Evolutionary conservation across 2,113 vertebrate species (phyloP), one percentile per base, ranked within the genome.

Genomic region (Cepphus grylle): DNA sequence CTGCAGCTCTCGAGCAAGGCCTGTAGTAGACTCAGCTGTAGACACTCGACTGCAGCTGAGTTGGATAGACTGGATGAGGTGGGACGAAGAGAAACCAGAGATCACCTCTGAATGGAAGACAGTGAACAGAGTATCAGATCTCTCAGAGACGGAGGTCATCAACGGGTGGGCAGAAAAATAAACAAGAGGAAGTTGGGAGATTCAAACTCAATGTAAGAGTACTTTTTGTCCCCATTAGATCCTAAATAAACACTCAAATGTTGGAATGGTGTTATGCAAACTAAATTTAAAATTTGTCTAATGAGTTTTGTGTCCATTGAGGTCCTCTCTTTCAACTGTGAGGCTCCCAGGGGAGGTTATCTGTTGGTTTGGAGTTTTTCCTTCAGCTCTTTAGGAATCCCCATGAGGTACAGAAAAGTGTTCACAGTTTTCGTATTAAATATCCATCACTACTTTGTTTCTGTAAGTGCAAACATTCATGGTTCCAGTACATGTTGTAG

Each of bases 381-480:
- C 74, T 95, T 79, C 36, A 90, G 45, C 80, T 73, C 30, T 85
- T 86, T 58, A 81, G 40, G 43, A 95, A 61, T 66, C 66, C 71
- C 81, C 69, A 58, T 52, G 81, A 29, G 43, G 43, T 94, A 93
- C 61, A 87, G 86, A 95, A 94, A 95, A 80, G 9, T 38, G 85
- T 50, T 86, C 59, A 50, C 30, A 56, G 12, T 67, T 38, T 66
- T 94, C 20, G 14, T 69, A 82, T 79, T 96, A 66, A 88, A 52
- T 94, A 93, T 91, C 94, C 76, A 94, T 96, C 82, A 95, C 81
- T 84, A 42, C 27, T 73, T 92, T 59, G 7, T 91, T 94, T 92
- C 81, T 79, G 71, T 70, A 95, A 88, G 90, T 83, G 63, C 34
- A 95, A 91, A 86, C 76, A n/a, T 67, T 84, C 66, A 40, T 66